phyloP scores from a whole-genome alignment of 2,888 invertebrate genomes.

The Clusia tigrina region DNA sequence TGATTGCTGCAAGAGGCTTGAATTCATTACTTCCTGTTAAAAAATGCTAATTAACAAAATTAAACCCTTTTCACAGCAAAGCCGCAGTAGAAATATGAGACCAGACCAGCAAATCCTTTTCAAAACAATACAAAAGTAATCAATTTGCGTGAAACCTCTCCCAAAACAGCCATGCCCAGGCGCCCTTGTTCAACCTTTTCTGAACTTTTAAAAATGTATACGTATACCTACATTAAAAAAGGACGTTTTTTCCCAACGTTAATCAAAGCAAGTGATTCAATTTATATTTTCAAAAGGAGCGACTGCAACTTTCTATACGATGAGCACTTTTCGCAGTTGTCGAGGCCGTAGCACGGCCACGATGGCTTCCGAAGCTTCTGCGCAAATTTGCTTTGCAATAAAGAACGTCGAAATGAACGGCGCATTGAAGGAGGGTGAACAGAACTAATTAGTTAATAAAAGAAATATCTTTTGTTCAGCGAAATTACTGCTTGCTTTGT shows the following conservation, averaged over 20 bases:
- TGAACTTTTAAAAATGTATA: neutral
- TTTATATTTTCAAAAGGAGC: conserved; percentile 26
- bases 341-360: conserved; percentile 6
- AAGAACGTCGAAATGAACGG: neutral
- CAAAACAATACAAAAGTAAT: conserved; percentile 22
- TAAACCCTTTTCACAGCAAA: conserved; percentile 24
- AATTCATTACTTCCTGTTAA: conserved; percentile 3
- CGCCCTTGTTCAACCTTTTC: neutral
- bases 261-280: conserved; percentile 30
- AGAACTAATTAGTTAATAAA: conserved; percentile 56
- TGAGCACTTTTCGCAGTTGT: conserved; percentile 21
- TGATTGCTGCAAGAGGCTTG: conserved; percentile 10
- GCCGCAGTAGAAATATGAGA: neutral
- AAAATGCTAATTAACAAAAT: conserved; percentile 24
- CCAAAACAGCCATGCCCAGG: neutral
- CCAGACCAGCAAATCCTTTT: conserved; percentile 9
- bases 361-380: neutral
- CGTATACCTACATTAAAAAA: neutral
- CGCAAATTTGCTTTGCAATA: neutral
- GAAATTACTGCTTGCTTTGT: conserved; percentile 19
- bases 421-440: conserved; percentile 26
- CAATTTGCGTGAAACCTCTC: neutral
- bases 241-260: conserved; percentile 20
- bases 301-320: conserved; percentile 21
- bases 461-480: conserved; percentile 52